Evolutionary conservation across 2,797 vertebrate genomes (phyloP).

Genomic region (Danio albolineatus): DNA sequence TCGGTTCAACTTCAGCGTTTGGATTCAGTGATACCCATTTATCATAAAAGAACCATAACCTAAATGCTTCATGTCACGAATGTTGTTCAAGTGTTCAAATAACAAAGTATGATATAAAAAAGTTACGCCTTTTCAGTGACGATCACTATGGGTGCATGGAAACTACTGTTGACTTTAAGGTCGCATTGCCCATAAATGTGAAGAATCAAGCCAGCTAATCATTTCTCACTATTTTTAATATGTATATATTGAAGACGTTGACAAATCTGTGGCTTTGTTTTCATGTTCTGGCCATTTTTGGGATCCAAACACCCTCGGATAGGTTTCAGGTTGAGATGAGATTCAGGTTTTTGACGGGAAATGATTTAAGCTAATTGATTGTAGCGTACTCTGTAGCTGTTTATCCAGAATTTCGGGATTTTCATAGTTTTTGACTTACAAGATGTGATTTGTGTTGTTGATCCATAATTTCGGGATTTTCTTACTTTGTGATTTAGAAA

Average conservation of each 20-base stretch:
- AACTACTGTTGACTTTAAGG: conserved; percentile 10
- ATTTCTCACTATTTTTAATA: conserved; percentile 5
- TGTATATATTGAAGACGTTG: conserved; percentile 5
- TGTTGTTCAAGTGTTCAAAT: background rate
- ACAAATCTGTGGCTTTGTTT: conserved; percentile 1
- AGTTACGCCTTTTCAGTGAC: background rate
- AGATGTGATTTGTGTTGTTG: conserved; percentile 14
- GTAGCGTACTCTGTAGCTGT: background rate
- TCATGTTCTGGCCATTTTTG: background rate
- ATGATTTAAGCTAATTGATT: conserved; percentile 5
- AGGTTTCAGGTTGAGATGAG: background rate
- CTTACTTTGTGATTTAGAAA: background rate
- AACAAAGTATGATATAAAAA: background rate
- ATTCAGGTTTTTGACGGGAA: background rate
- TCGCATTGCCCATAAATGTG: conserved; percentile 1
- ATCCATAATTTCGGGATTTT: background rate
- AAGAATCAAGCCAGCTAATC: background rate
- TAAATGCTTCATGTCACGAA: background rate
- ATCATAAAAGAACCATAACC: background rate
- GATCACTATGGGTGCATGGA: conserved; percentile 9
- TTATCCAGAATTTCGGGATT: background rate
- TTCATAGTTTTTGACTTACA: background rate
- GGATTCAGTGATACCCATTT: background rate
- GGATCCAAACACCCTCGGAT: background rate
- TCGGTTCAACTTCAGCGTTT: background rate